Evolutionary conservation across 1,140 invertebrate genomes (phyloP), one percentile per base, ranked within the genome.

Genomic region (Halyomorpha halys): DNA sequence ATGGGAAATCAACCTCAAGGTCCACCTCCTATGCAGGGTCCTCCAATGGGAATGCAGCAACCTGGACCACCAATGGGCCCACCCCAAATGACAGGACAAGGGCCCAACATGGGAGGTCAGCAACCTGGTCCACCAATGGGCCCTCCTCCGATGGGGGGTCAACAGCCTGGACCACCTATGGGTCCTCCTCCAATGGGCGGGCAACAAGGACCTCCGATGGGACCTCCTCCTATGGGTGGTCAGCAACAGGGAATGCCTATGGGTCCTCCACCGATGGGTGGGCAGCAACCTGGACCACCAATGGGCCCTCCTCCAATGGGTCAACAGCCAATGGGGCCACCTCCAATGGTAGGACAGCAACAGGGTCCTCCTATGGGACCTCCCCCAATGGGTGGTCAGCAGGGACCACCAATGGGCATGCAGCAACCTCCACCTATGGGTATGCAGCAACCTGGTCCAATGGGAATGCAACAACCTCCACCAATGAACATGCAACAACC

Each of bases 11-110:
- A 25, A 25, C 63, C 61, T 27, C 61, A 44, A 16, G 45, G 45
- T 23, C 59, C 44, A 15, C 54, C 30, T 23, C 59, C 45, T 16
- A 61, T 49, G 16, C 39, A 25, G 14, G 56, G 59, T 23, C 23
- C 27, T 16, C 63, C 63, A 39, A 56, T 53, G 23, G 64, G 64
- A n/a, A 65, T 65, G 64, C 56, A 23, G 14, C 62, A 39, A 39
- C 14, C 16, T 1, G 60, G 60, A 13, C 60, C 27, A 21, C 19
- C 27, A n/a, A 47, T 62, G 60, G 27, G 27, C 16, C 59, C 59
- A 13, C 60, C 27, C 6, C 19, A 25, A n/a, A 47, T 62, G 60
- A 11, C 23, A 13, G 44, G 39, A 4, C 39, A 18, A 23, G 39
- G 39, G 6, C 61, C 61, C 15, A 19, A 9, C 30, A 63, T 63